Evolutionary conservation across 2,797 vertebrate genomes (phyloP).

Genomic region (Sebastes jordani): DNA sequence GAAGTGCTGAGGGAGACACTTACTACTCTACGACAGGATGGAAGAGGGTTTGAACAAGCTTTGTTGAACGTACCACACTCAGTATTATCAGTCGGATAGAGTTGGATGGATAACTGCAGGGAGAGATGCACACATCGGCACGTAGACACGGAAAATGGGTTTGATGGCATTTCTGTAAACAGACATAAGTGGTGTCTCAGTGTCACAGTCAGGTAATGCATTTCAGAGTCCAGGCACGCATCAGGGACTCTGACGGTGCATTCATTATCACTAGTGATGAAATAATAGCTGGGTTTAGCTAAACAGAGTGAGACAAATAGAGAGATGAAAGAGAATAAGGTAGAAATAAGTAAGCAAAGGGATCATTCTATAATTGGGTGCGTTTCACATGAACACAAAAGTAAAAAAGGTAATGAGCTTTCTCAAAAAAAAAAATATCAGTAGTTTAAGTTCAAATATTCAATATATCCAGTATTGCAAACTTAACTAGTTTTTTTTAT

Average conservation of each 20-base stretch:
- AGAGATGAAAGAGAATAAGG: neutral
- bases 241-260: neutral
- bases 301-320: neutral
- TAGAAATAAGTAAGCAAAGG: neutral
- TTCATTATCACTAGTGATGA: slow-evolving; percentile 1
- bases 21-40: neutral
- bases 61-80: neutral
- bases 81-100: neutral
- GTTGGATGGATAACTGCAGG: neutral
- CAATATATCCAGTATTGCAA: neutral
- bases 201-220: slow-evolving; percentile 29
- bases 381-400: neutral
- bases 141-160: slow-evolving; percentile 23
- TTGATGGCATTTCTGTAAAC: slow-evolving; percentile 45
- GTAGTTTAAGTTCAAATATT: no score
- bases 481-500: neutral
- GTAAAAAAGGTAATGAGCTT: neutral
- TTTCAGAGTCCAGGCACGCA: slow-evolving; percentile 8
- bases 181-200: slow-evolving; percentile 27
- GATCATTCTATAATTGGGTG: neutral
- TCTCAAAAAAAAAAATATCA: neutral
- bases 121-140: neutral
- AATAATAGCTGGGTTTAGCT: slow-evolving; percentile 10
- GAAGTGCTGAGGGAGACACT: neutral
- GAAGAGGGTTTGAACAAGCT: neutral